Evolutionary conservation across 2,113 vertebrate species (phyloP), one percentile per base, ranked within the genome.

Genomic region (Brachyhypopomus gauderio): DNA sequence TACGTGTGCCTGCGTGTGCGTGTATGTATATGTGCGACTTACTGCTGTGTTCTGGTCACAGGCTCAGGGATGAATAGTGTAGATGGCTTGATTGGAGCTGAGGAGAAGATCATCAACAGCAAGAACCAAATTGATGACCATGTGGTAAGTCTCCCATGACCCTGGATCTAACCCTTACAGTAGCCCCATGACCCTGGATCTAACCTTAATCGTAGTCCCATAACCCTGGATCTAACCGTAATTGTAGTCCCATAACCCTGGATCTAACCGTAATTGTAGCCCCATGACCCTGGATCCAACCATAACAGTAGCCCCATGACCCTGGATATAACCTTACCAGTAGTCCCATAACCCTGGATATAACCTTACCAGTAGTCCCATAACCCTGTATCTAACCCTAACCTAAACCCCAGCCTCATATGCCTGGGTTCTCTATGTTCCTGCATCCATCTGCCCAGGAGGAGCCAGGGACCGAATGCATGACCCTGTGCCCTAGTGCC

Each of bases 61-160:
- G 98, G 97, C 60, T 99, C 97, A 34, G 97, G 94, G 70, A 92
- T 95, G 89, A 94, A 94, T 0, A 94, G 96, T 78, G 88, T 96
- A 80, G 95, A 97, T 0, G 94, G 96, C 20, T 93, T 98, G 88
- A 97, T 98, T 0, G 97, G 96, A 0, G 93, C 96, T 0, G 97
- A 98, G 85, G 97, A 98, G 85, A 96, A 96, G 86, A 92, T 95
- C 85, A 96, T 98, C 87, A 99, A 97, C 94, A 95, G 93, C 92
- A 97, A 96, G 91, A 94, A 92, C 83, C 96, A 96, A 89, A 93
- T 95, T 85, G 94, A 95, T 81, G 91, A 95, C 78, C 96, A 96
- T 27, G 93, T 97, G 96, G 97, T 98, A 91, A 95, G 96, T 80
- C 71, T 58, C 45, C 25, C 9, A 12, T 48, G 45, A 16, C 74